Evolutionary conservation across 2,888 invertebrate species (phyloP), one percentile per base, ranked within the genome.

Genomic region (Thyatira batis): DNA sequence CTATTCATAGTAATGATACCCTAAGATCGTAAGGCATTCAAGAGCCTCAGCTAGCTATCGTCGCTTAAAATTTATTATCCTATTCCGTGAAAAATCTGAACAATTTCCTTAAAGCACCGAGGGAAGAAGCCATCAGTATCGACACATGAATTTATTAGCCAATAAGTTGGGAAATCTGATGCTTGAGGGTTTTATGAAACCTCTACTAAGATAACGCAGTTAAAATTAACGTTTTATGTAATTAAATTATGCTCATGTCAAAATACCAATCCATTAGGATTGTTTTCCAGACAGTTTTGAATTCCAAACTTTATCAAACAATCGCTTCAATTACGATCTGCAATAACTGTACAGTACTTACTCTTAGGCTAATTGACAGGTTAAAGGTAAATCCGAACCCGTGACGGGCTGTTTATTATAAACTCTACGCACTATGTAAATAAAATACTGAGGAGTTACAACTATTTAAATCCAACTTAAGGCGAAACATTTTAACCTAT

Each of bases 21-120:
- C 20, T 48, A 28, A 27, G 27, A 46, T 55, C 49, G 50, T 49
- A 51, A 51, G 50, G 46, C 45, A 25, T 58, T 61, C 58, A 58
- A 51, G 44, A 52, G 45, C 54, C 44, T 49, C 49, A 57, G 55
- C 55, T 55, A 54, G 43, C 53, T 55, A 61, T 61, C 57, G 61
- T 61, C 65, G 63, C 54, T 71, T 63, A 68, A 73, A 76, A 80
- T 79, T 73, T 76, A 79, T 78, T 78, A 78, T 71, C 68, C 73
- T 62, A 78, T 80, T 73, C 61, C 58, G 55, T 67, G 77, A 78
- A 76, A 78, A 81, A 83, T 83, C 71, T 72, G 56, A 63, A 71
- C 79, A 67, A 79, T 83, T 81, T 77, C 70, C 77, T 71, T 58
- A 57, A 61, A 63, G 63, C 61, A 55, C 58, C 61, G 66, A 56